Conservation (phyloP, 2,888 invertebrate species). For the Cantharis rufa region DNA sequence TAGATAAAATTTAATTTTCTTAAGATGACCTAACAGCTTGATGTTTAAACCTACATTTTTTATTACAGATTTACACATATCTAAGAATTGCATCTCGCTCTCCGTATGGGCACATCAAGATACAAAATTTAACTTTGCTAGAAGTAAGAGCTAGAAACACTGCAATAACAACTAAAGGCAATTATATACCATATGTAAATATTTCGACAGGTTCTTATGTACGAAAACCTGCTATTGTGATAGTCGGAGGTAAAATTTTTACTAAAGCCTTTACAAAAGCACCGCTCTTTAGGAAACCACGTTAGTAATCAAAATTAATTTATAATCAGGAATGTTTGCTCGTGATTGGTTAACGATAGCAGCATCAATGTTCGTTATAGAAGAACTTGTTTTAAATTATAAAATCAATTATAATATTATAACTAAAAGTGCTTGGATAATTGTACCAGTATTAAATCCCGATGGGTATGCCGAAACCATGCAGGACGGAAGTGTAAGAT, state of each 20-base stretch:
- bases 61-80: not conserved
- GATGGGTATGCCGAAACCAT: constrained; percentile 3
- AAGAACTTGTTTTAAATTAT: not conserved
- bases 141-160: not conserved
- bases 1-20: no score
- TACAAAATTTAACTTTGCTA: not conserved
- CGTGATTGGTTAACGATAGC: constrained; percentile 1
- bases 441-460: constrained; percentile 5
- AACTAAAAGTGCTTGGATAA: not conserved
- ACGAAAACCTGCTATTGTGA: constrained; percentile 1
- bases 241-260: constrained; percentile 6
- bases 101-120: not conserved
- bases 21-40: no score
- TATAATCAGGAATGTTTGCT: not conserved
- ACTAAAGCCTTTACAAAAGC: no score
- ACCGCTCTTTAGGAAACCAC: no score
- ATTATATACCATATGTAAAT: constrained; percentile 1
- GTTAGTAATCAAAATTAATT: not conserved
- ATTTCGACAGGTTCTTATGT: constrained; percentile 2
- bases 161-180: not conserved
- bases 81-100: not conserved
- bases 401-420: not conserved
- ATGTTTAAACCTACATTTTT: not conserved
- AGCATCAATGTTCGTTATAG: not conserved
- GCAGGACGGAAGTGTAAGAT: not conserved